phyloP scores from a whole-genome alignment of 2,113 vertebrate genomes.

The chimpanzee (Pan troglodytes) region DNA sequence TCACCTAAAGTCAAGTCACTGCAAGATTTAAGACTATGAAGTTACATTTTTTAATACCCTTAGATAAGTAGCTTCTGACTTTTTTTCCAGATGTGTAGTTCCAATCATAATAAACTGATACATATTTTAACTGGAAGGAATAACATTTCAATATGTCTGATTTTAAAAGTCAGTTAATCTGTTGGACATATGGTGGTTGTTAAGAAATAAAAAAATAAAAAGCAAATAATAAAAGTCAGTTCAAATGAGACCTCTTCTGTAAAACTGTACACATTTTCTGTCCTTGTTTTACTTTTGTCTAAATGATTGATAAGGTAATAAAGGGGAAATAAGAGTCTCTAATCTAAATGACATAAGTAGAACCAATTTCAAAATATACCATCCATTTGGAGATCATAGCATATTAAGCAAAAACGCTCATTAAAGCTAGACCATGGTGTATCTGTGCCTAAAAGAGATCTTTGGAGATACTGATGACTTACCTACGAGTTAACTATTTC shows the following conservation, averaged over 20 bases:
- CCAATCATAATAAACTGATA: not conserved
- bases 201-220: too few species aligned
- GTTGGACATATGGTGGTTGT: too few species aligned
- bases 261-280: not conserved
- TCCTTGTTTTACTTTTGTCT: not conserved
- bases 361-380: not conserved
- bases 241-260: not conserved
- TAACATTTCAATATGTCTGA: not conserved
- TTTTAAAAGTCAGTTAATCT: not conserved
- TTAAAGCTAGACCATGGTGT: not conserved
- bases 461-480: not conserved
- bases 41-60: not conserved
- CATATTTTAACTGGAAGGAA: not conserved
- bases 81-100: conserved; percentile 6
- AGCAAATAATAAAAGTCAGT: not conserved
- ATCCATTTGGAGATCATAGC: not conserved
- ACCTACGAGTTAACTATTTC: not conserved
- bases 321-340: not conserved
- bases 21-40: not conserved
- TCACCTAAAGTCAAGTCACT: not conserved
- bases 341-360: not conserved
- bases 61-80: not conserved
- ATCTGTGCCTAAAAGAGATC: not conserved
- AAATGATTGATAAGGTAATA: not conserved
- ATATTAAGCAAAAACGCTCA: not conserved